phyloP scores from a whole-genome alignment of 1,140 invertebrate species.

The Linepithema humile region DNA sequence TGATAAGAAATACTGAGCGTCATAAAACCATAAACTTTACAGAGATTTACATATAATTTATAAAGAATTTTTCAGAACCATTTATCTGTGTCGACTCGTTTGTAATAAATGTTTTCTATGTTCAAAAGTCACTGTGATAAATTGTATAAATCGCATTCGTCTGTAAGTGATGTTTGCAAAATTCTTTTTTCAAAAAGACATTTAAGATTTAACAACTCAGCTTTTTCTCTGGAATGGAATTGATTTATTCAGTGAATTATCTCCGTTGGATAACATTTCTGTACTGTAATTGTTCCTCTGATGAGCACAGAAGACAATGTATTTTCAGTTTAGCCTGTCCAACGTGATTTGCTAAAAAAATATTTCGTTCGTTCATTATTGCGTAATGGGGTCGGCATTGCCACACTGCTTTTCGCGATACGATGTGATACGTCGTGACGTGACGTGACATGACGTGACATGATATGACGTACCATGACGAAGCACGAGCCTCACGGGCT shows the following conservation, averaged over 20 bases:
- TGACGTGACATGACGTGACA: neutral
- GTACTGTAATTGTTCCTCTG: neutral
- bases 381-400: neutral
- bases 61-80: neutral
- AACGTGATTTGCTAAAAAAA: slow-evolving; percentile 23
- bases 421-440: neutral
- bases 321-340: neutral
- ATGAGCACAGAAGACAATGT: neutral
- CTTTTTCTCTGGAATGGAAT: neutral
- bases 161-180: neutral
- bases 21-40: neutral
- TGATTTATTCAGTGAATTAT: neutral
- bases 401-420: neutral
- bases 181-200: neutral
- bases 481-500: neutral
- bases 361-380: slow-evolving; percentile 17
- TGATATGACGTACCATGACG: slow-evolving; percentile 22
- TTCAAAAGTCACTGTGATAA: neutral
- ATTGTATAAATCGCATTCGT: neutral
- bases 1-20: neutral
- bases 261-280: neutral
- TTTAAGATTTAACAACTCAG: neutral
- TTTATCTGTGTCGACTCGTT: neutral
- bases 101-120: neutral
- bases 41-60: neutral